A percentile compares a stretch with the other conserved stretches of the same genome.
Conservation (phyloP, 2,888 invertebrate species). For the Catocala sponsa region DNA sequence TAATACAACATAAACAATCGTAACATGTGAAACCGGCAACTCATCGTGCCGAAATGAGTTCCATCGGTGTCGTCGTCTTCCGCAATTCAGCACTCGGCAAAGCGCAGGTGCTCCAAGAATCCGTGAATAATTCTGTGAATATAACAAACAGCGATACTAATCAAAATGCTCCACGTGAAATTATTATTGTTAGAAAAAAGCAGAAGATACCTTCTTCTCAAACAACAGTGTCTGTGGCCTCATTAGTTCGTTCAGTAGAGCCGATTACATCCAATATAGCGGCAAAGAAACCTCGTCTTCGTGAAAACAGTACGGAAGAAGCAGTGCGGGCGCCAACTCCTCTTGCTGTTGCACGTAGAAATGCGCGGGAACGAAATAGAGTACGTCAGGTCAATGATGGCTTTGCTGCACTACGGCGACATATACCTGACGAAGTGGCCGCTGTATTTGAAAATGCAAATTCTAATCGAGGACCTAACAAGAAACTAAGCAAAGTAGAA, state of each 20-base stretch:
- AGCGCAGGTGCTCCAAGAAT: constrained; percentile 90
- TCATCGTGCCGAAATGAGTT: constrained; percentile 83
- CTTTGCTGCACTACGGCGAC: constrained; percentile 95
- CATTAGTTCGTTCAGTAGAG: constrained; percentile 77
- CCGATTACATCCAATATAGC: constrained; percentile 64
- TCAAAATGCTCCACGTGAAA: constrained; percentile 79
- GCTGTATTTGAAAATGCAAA: constrained; percentile 90
- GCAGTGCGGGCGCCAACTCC: constrained; percentile 90
- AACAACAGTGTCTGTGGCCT: constrained; percentile 78
- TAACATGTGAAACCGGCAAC: constrained; percentile 78
- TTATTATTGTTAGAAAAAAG: constrained; percentile 87
- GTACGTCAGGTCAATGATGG: constrained; percentile 98
- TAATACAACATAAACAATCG: constrained; percentile 68
- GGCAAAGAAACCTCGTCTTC: constrained; percentile 72
- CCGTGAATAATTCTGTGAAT: constrained; percentile 88
- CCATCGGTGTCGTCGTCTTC: constrained; percentile 88
- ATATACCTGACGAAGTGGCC: constrained; percentile 95
- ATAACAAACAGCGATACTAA: constrained; percentile 80
- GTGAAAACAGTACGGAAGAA: constrained; percentile 82
- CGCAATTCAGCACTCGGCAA: constrained; percentile 88
- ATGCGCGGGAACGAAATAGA: constrained; percentile 97
- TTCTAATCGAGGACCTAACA: constrained; percentile 90
- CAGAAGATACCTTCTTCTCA: constrained; percentile 75
- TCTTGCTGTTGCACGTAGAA: constrained; percentile 95
- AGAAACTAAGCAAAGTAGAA: constrained; percentile 96